Conservation (phyloP, 2,888 invertebrate species). For the Aproaerema taeniolella region DNA sequence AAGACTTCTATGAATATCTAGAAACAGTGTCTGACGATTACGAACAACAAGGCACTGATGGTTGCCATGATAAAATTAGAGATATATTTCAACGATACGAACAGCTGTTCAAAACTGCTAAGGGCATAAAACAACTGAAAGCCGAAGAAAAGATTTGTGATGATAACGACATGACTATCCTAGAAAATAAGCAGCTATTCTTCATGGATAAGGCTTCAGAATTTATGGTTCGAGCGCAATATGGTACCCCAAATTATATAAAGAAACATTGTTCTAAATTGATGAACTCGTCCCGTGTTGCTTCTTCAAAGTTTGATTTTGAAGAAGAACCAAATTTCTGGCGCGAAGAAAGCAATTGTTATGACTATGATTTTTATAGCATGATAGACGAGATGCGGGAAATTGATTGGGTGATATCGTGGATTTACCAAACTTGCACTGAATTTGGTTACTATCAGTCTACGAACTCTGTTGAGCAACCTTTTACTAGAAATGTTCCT, state of each 20-base stretch:
- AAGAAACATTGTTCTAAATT: constrained; percentile 37
- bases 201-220: constrained; percentile 37
- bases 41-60: constrained; percentile 43
- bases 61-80: constrained; percentile 41
- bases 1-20: constrained; percentile 57
- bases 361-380: constrained; percentile 43
- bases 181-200: constrained; percentile 52
- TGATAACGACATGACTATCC: constrained; percentile 40
- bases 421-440: constrained; percentile 86
- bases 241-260: constrained; percentile 41
- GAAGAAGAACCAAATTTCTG: constrained; percentile 30
- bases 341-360: constrained; percentile 36
- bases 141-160: constrained; percentile 54
- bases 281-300: constrained; percentile 21
- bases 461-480: constrained; percentile 72
- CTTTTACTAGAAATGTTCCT: constrained; percentile 73
- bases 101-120: constrained; percentile 34
- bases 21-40: constrained; percentile 56
- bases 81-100: constrained; percentile 44
- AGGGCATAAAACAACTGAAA: constrained; percentile 45
- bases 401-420: constrained; percentile 47
- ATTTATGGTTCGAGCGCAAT: constrained; percentile 50
- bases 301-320: constrained; percentile 19
- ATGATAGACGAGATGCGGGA: constrained; percentile 37
- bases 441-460: constrained; percentile 87